Evolutionary conservation across 2,888 invertebrate species (phyloP), one percentile per base, ranked within the genome.

Genomic region (Siphonodentalium dalli): DNA sequence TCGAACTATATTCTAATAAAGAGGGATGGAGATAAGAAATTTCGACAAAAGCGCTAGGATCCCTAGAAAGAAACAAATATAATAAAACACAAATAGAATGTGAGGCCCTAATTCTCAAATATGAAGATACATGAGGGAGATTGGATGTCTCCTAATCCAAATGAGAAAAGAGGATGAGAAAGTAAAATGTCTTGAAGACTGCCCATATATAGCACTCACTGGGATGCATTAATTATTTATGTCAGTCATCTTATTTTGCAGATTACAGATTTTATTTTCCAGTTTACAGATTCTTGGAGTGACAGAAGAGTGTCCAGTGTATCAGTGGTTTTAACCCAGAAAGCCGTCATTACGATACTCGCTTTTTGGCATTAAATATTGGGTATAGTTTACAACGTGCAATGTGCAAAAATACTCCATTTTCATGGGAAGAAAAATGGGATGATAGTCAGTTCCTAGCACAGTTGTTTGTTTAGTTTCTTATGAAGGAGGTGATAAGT

Each of bases 311-410:
- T 18, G 47, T 55, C 9, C 44, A 39, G 20, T 9, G 44, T 24
- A 42, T 53, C 15, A 38, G 49, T 28, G 59, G 42, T 7, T 59
- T 27, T 39, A 35, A 55, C 42, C 8, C 29, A 20, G 23, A 42
- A 7, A 24, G n/a, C 7, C 37, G 40, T 5, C 15, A 20, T 4
- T 59, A 52, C 41, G 38, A 35, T 7, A 55, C 28, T 13, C 55
- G 55, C 11, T 48, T 53, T 21, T 42, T 55, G 23, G 46, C 59
- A 11, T 41, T 48, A 43, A 55, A 55, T 34, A 20, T 58, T 26
- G 54, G 58, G 1, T 47, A 58, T 8, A 41, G 35, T 35, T 26
- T 58, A 0, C 23, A 58, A n/a, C 39, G 40, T n/a, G n/a, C n/a
- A n/a, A 21, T 51, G 46, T 51, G 51, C 58, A 13, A 20, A 41